phyloP scores from a whole-genome alignment of 2,888 invertebrate genomes.

The Myopa tessellatipennis region DNA sequence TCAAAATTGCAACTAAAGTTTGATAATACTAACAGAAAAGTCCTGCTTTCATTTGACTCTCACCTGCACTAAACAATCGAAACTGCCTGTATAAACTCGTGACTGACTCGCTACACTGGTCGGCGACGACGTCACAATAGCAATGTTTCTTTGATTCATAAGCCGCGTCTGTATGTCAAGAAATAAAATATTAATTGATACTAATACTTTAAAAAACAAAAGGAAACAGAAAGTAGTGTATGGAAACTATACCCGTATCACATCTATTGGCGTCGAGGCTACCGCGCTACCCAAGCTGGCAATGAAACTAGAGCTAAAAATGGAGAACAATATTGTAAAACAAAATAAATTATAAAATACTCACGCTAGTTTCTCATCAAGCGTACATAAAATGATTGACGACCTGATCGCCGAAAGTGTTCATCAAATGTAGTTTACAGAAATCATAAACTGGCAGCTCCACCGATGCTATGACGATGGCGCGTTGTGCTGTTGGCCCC shows the following conservation, averaged over 20 bases:
- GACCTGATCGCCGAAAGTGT: slow-evolving; percentile 80
- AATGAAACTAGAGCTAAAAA: slow-evolving; percentile 82
- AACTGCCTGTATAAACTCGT: slow-evolving; percentile 82
- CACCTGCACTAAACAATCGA: slow-evolving; percentile 85
- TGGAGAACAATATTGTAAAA: background rate
- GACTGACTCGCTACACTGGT: slow-evolving; percentile 21
- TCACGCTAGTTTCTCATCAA: background rate
- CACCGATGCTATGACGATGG: slow-evolving; percentile 92
- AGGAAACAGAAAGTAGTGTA: background rate
- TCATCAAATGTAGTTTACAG: slow-evolving; percentile 80
- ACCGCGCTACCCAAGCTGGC: slow-evolving; percentile 94
- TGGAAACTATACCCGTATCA: slow-evolving; percentile 79
- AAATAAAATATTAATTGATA: slow-evolving; percentile 18
- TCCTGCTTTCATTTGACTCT: slow-evolving; percentile 45
- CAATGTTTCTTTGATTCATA: slow-evolving; percentile 87
- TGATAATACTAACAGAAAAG: too few relatives aligned
- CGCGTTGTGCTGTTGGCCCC: slow-evolving; percentile 91
- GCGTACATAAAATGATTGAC: slow-evolving; percentile 87
- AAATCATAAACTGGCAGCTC: slow-evolving; percentile 95
- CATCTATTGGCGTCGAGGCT: slow-evolving; percentile 94
- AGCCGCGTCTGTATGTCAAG: slow-evolving; percentile 81
- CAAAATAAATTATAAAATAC: background rate
- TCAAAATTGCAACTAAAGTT: too few relatives aligned
- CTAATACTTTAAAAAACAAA: slow-evolving; percentile 43
- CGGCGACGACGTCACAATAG: slow-evolving; percentile 60